These are phyloP conservation scores for Sciurus vulgaris DNA, from an alignment of 2,797 vertebrate genomes.

Conservation along the genomic window DNA sequence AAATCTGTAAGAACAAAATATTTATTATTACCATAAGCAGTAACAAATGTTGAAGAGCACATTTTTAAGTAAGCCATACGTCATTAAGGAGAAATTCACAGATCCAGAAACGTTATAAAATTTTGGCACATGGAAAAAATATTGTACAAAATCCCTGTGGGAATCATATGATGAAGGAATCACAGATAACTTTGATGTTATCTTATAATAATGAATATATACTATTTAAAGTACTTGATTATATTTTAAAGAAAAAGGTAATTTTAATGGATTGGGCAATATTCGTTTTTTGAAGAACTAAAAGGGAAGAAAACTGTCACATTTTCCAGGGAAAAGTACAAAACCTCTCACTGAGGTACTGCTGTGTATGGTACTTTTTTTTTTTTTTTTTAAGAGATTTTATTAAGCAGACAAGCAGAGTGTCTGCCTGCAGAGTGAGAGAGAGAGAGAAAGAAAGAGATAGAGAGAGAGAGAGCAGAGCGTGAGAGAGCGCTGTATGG, in stretches of 20 bases:
- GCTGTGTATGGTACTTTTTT: not conserved
- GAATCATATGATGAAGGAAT: not conserved
- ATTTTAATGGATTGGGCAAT: not conserved
- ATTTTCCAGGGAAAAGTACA: not conserved
- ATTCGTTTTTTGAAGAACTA: not conserved
- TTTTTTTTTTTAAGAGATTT: too few species aligned
- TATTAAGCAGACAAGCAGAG: too few species aligned
- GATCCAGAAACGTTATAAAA: not conserved
- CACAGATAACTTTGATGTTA: not conserved
- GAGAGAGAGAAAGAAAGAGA: too few species aligned
- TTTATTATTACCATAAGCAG: not conserved
- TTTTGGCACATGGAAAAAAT: not conserved
- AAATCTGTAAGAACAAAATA: slow-evolving; percentile 87
- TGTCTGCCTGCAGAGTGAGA: too few species aligned
- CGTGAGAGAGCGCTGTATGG: too few species aligned
- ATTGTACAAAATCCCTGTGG: not conserved
- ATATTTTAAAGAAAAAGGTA: slow-evolving; percentile 32
- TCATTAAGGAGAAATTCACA: not conserved
- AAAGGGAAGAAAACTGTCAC: not conserved
- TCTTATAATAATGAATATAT: not conserved
- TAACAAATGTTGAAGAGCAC: not conserved
- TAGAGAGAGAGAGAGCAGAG: too few species aligned
- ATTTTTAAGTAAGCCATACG: not conserved
- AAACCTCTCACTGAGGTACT: not conserved
- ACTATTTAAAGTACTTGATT: not conserved